phyloP scores from a whole-genome alignment of 2,888 invertebrate species.

The Diplolepis rosae region DNA sequence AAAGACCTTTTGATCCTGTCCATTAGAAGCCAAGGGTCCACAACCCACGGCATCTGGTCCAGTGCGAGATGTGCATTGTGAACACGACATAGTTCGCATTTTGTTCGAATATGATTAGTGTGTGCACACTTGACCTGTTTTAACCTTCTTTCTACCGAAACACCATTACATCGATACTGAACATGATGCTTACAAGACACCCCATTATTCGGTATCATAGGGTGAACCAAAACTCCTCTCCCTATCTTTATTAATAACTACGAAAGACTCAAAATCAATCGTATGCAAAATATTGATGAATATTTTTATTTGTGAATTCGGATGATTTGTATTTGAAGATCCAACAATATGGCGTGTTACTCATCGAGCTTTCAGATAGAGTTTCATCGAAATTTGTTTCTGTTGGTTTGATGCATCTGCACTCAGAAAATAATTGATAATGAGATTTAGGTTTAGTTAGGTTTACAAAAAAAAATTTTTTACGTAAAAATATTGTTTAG shows the following conservation, averaged over 20 bases:
- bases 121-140: slow-evolving; percentile 69
- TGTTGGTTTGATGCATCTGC: not conserved
- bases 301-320: not conserved
- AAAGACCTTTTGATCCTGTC: slow-evolving; percentile 28
- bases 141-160: slow-evolving; percentile 59
- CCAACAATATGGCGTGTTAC: not conserved
- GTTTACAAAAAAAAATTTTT: too few species aligned
- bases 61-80: slow-evolving; percentile 48
- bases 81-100: slow-evolving; percentile 60
- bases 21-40: slow-evolving; percentile 27
- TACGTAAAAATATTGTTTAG: too few species aligned
- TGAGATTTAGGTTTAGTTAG: too few species aligned
- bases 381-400: not conserved
- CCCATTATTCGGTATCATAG: slow-evolving; percentile 55
- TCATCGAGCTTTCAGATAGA: not conserved
- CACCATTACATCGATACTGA: slow-evolving; percentile 67
- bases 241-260: slow-evolving; percentile 9
- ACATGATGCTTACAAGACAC: slow-evolving; percentile 50
- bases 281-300: slow-evolving; percentile 20
- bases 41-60: slow-evolving; percentile 43
- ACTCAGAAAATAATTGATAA: too few species aligned
- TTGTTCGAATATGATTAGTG: slow-evolving; percentile 66
- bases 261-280: slow-evolving; percentile 4
- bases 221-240: slow-evolving; percentile 36
- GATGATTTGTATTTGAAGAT: not conserved